Evolutionary conservation across 92 coral and sea anemone genomes (phyloP), one percentile per base, ranked within the genome.

Genomic region (Porites evermanni): DNA sequence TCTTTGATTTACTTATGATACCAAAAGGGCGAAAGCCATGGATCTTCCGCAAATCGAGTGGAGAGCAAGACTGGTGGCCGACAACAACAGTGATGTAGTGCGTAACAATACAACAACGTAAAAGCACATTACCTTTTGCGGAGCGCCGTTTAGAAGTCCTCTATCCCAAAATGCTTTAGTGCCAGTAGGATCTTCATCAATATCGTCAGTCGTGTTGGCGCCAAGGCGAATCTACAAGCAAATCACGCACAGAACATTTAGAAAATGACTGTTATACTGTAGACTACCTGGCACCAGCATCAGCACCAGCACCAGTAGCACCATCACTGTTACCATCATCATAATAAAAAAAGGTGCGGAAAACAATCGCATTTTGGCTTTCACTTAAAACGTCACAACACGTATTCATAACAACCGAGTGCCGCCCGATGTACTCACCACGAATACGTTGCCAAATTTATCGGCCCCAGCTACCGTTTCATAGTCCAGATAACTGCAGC

Each of bases 161-260:
- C 99, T 89, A 87, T 97, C 99, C 99, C 99, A 97, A 94, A 97
- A 97, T 88, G 99, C 99, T 66, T 97, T 97, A 87, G 95, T 97
- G 61, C 99, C 99, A 7, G 99, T 97, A 23, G 99, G 99, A 70
- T 97, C 99, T 85, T 97, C 99, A 63, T 97, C 99, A 32, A 97
- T 90, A 32, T 97, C 99, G 72, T 97, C 99, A 50, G 88, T 91
- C 17, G 98, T 91, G 72, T 91, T 92, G 12, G 93, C 18, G 24
- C 97, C 85, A 3, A 97, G 94, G 29, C 99, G 99, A 75, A 95
- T 92, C 99, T 96, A 64, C 44, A 74, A 10, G 69, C 14, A 21
- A 1, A 64, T 65, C 65, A 85, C 53, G 12, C 0, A 11, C 16
- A 56, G 5, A 56, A 11, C 1, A 14, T 11, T 10, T 44, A n/a